phyloP scores from a whole-genome alignment of 2,888 invertebrate genomes.

The Eupithecia inturbata region DNA sequence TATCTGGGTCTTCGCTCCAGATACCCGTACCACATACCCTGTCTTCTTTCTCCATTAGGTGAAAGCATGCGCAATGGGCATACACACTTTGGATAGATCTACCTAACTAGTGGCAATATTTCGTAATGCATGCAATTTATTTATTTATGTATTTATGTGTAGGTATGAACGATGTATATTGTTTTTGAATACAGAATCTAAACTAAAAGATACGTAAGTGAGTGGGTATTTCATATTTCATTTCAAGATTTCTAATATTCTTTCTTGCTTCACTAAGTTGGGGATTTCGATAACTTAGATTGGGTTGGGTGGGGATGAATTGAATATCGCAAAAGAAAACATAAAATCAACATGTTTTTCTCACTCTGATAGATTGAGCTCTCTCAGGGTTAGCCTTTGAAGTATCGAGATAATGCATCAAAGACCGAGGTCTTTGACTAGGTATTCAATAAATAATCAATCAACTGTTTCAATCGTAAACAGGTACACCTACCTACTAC shows the following conservation, averaged over 20 bases:
- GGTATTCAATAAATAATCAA: neutral
- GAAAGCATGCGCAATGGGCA: neutral
- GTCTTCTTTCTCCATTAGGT: no score
- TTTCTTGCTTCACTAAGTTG: slow-evolving; percentile 17
- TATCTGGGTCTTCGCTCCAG: slow-evolving; percentile 13
- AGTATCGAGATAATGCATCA: no score
- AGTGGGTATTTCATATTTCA: neutral
- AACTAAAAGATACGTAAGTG: neutral
- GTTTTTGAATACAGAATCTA: no score
- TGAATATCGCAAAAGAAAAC: slow-evolving; percentile 19
- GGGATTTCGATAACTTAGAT: slow-evolving; percentile 16
- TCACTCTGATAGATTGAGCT: slow-evolving; percentile 15
- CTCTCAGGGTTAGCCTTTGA: slow-evolving; percentile 7
- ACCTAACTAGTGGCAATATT: neutral
- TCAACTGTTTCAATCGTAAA: no score
- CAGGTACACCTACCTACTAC: no score
- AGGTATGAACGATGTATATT: no score
- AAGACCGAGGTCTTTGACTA: slow-evolving; percentile 27
- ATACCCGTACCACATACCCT: no score
- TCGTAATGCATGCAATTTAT: no score
- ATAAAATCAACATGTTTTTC: slow-evolving; percentile 28
- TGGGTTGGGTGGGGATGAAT: slow-evolving; percentile 22
- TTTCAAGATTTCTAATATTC: neutral
- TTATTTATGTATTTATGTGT: no score
- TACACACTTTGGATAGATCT: neutral